A percentile compares a stretch with the other conserved stretches of the same genome.
phyloP scores from a whole-genome alignment of 37 sponge, comb jelly and placozoan genomes.

The Spongia lamella region DNA sequence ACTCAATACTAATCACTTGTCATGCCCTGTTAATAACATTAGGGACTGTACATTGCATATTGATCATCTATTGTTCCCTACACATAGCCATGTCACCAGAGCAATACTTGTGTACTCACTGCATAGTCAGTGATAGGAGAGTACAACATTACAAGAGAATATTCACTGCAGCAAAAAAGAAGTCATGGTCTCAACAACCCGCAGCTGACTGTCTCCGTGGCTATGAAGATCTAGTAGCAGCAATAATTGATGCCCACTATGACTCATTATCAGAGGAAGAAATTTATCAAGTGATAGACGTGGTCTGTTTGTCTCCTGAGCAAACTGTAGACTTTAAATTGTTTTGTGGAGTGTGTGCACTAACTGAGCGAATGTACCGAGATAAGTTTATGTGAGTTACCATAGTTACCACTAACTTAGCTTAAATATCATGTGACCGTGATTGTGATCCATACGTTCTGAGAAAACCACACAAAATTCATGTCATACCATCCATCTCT shows the following conservation, averaged over 20 bases:
- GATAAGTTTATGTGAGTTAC: conserved; percentile 45
- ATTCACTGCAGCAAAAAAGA: conserved; percentile 10
- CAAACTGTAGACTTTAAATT: conserved; percentile 19
- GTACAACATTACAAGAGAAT: conserved; percentile 37
- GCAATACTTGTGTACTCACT: conserved; percentile 46
- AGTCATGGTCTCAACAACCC: no score
- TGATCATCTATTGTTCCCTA: not conserved
- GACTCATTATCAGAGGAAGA: conserved; percentile 23
- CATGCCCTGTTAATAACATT: no score
- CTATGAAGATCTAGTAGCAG: conserved; percentile 25
- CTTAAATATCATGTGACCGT: no score
- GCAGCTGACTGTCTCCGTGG: no score
- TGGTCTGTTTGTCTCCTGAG: conserved; percentile 9
- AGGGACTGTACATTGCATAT: no score
- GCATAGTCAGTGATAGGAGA: conserved; percentile 45
- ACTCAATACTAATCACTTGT: no score
- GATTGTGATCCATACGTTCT: no score
- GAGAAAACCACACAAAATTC: no score
- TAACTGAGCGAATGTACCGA: conserved; percentile 48
- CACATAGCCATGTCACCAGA: conserved; percentile 60
- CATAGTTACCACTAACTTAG: no score
- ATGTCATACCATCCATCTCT: no score
- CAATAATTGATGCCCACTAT: conserved; percentile 33
- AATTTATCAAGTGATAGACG: conserved; percentile 18
- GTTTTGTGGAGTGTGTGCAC: conserved; percentile 63